Conservation (phyloP, 1,140 invertebrate genomes). For the Trichonephila inaurata region DNA sequence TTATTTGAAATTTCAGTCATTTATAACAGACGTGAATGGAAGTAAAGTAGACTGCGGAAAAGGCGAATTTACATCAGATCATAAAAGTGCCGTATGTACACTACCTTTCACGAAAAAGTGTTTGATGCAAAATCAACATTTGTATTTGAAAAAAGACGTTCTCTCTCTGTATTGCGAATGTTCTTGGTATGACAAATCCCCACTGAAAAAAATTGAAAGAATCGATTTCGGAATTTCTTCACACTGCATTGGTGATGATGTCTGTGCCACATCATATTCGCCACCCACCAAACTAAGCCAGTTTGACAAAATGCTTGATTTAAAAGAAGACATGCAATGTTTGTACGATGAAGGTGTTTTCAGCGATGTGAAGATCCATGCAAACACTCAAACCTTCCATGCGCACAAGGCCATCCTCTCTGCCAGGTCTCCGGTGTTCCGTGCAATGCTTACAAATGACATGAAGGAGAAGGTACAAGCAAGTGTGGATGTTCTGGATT, state of each 20-base stretch:
- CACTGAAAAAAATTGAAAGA: background rate
- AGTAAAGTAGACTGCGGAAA: background rate
- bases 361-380: background rate
- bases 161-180: background rate
- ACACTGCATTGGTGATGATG: background rate
- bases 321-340: background rate
- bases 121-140: background rate
- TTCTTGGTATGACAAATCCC: background rate
- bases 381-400: background rate
- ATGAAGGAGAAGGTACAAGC: conserved; percentile 1
- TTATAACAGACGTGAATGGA: background rate
- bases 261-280: background rate
- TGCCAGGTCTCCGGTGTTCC: conserved; percentile 42
- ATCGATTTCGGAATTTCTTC: background rate
- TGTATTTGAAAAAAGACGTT: background rate
- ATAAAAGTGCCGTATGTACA: background rate
- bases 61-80: background rate
- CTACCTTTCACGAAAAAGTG: background rate
- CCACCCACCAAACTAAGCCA: background rate
- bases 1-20: background rate
- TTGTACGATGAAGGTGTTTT: background rate
- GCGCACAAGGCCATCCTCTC: background rate
- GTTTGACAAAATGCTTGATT: background rate
- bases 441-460: background rate
- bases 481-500: background rate